Percentiles rank a stretch among this genome's conserved stretches.
phyloP scores from a whole-genome alignment of 2,888 invertebrate species.

The Dioctria linearis region DNA sequence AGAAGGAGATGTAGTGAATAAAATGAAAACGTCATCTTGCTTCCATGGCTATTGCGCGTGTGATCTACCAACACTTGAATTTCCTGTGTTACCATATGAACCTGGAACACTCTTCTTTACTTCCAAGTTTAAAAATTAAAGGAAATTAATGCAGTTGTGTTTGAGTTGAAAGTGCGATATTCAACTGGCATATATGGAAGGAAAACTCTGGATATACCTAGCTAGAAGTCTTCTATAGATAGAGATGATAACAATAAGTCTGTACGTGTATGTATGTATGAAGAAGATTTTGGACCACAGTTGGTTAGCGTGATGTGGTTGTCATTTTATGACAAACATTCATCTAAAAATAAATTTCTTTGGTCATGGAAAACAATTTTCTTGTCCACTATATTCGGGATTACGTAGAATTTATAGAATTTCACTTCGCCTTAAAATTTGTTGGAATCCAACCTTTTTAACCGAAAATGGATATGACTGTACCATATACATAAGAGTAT shows the following conservation, averaged over 20 bases:
- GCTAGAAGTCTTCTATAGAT: too few relatives aligned
- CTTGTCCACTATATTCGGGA: slow-evolving; percentile 10
- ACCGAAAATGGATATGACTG: too few relatives aligned
- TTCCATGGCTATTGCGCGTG: neutral
- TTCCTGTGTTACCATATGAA: neutral
- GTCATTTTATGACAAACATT: slow-evolving; percentile 30
- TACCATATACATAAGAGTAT: too few relatives aligned
- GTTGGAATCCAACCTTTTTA: neutral
- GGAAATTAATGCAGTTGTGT: slow-evolving; percentile 12
- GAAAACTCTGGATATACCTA: neutral
- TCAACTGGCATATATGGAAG: slow-evolving; percentile 1
- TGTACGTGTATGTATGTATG: too few relatives aligned
- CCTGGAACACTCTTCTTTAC: neutral
- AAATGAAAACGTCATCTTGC: neutral
- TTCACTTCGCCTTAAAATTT: neutral
- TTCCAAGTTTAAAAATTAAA: neutral
- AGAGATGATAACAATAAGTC: too few relatives aligned
- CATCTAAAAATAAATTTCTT: slow-evolving; percentile 37
- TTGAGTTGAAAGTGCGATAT: slow-evolving; percentile 6
- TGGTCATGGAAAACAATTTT: slow-evolving; percentile 32
- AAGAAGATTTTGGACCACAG: neutral
- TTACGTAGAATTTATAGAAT: neutral
- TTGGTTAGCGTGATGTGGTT: neutral
- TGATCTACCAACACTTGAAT: slow-evolving; percentile 16
- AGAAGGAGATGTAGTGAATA: too few relatives aligned